Evolutionary conservation across 1,140 invertebrate species (phyloP).

Genomic region (Rhagoletis pomonella): DNA sequence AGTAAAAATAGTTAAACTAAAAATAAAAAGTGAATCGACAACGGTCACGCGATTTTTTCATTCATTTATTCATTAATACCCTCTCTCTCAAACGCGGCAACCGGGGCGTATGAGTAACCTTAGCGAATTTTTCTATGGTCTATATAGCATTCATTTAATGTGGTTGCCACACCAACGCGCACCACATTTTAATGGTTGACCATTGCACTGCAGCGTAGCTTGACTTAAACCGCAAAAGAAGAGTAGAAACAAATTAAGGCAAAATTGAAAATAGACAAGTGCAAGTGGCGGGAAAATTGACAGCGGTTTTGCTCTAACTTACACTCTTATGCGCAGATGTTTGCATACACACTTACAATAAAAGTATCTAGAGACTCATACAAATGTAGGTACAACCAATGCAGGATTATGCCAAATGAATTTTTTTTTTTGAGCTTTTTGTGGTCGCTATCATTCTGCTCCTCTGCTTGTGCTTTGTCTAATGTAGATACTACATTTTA

Average conservation of each 20-base stretch:
- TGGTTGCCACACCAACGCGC: background rate
- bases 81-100: too few relatives aligned
- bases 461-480: too few relatives aligned
- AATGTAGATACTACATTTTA: too few relatives aligned
- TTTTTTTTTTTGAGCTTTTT: too few relatives aligned
- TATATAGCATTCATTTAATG: background rate
- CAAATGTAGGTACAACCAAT: too few relatives aligned
- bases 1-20: too few relatives aligned
- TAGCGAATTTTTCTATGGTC: background rate
- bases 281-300: background rate
- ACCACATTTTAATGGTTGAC: constrained; percentile 6
- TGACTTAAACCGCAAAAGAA: background rate
- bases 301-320: background rate
- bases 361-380: too few relatives aligned
- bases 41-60: background rate
- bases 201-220: background rate
- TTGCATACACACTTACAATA: too few relatives aligned
- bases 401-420: too few relatives aligned
- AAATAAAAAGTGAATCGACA: background rate
- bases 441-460: too few relatives aligned
- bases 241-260: background rate
- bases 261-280: background rate
- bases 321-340: too few relatives aligned
- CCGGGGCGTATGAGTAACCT: background rate
- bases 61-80: too few relatives aligned